A percentile compares a stretch with the other conserved stretches of the same genome.
Evolutionary conservation across 2,113 vertebrate genomes (phyloP).

Genomic region (Lontra canadensis): DNA sequence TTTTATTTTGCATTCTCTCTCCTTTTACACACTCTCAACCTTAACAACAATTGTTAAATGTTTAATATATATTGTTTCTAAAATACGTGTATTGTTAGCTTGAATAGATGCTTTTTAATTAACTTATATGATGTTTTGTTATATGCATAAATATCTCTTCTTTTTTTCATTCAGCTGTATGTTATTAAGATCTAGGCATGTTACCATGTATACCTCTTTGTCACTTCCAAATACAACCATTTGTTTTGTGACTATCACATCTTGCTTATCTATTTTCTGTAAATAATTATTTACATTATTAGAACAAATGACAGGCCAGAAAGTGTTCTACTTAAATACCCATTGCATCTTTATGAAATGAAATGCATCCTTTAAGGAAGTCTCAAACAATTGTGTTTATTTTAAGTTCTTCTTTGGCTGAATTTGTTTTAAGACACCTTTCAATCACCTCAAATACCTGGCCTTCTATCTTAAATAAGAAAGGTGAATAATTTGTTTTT

Average conservation of each 20-base stretch:
- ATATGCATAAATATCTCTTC: neutral
- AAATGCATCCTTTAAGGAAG: neutral
- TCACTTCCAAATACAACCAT: neutral
- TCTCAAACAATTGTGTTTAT: neutral
- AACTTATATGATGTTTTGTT: neutral
- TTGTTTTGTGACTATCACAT: neutral
- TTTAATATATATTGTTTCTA: neutral
- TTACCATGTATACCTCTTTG: neutral
- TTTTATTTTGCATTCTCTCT: neutral
- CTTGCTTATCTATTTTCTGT: neutral
- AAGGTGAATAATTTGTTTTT: neutral
- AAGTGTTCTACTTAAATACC: neutral
- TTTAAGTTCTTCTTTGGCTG: neutral
- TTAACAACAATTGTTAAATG: neutral
- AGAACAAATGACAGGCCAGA: neutral
- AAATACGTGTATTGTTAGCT: neutral
- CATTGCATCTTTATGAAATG: neutral
- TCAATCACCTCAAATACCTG: neutral
- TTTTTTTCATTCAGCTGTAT: neutral
- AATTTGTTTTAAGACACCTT: slow-evolving; percentile 24
- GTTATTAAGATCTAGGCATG: neutral
- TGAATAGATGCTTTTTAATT: neutral
- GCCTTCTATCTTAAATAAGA: neutral
- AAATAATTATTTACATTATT: neutral
- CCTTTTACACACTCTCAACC: neutral